These are phyloP conservation scores for Sarcophaga subvicina DNA, from an alignment of 2,888 invertebrate genomes.

Conservation along the genomic window DNA sequence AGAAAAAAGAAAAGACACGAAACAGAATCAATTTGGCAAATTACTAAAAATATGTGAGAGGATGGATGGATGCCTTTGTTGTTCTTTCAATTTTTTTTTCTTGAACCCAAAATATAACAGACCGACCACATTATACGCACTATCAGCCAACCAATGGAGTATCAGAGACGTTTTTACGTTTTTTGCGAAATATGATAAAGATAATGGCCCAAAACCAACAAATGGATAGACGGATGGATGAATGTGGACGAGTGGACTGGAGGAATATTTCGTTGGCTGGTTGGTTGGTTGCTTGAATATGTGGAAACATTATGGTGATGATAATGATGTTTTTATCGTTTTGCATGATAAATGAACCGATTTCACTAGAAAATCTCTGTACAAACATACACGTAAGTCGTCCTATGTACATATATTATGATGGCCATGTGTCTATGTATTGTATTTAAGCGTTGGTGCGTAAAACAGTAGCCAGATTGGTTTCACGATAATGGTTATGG, in stretches of 20 bases:
- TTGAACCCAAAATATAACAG: neutral
- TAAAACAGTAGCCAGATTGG: conserved; percentile 66
- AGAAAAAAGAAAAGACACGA: conserved; percentile 9
- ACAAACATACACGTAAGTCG: neutral
- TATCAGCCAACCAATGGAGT: neutral
- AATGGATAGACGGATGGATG: neutral
- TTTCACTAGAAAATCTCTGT: conserved; percentile 51
- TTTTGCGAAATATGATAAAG: conserved; percentile 49
- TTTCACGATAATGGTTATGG: conserved; percentile 52
- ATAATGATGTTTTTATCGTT: conserved; percentile 45
- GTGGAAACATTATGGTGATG: conserved; percentile 17
- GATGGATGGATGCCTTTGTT: neutral
- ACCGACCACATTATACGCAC: conserved; percentile 1
- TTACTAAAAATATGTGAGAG: conserved; percentile 11
- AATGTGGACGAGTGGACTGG: neutral
- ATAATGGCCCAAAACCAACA: conserved; percentile 22
- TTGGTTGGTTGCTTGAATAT: neutral
- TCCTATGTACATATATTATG: neutral
- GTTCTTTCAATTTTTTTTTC: neutral
- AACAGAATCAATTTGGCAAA: conserved; percentile 61
- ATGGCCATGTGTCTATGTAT: neutral
- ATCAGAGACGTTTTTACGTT: conserved; percentile 11
- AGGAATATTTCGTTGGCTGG: neutral
- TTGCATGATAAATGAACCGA: conserved; percentile 61
- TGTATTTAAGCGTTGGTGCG: conserved; percentile 42